Base-by-base conservation (phyloP, 2,113 vertebrate species). In the Cephalopholis sonnerati region DNA sequence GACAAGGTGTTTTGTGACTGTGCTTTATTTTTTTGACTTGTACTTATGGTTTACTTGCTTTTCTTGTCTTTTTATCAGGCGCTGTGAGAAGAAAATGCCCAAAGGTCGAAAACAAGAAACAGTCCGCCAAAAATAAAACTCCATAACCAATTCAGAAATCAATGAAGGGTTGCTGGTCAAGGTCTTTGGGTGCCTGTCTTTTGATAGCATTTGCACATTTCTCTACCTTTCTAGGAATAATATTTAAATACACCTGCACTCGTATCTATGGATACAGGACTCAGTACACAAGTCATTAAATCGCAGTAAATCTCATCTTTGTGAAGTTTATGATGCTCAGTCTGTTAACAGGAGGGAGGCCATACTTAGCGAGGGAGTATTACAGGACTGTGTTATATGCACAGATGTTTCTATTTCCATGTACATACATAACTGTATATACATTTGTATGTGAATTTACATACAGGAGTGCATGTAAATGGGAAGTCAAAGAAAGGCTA, bases 11-110 rank as follows among this genome's bases (percentile, higher is more conserved):
- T 79, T 50, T 44, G 24, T 50, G 16, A 22, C 5, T 50, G 51
- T 17, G 1, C 44, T 82, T 77, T 36, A 20, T 29, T 63, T 44
- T 84, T 77, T 57, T 16, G 0, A 32, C 50, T 41, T 27, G 22
- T 55, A 72, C 46, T 32, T 74, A 68, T 63, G n/a, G 27, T 74
- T 69, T 46, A 46, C 27, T 3, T 59, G 66, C 1, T 63, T 84
- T 76, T 62, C 25, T 59, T 55, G 15, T 55, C 17, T 74, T 68
- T 69, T 55, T 63, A 70, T 81, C 41, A 65, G 24, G 72, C 36
- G 41, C 22, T 51, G 27, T 41, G 10, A 50, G 5, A 68, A 41
- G 27, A 73, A 84, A 73, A 83, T 13, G 71, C 13, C 9, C 2
- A 32, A 58, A 54, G 22, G 32, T 57, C 27, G 61, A 16, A 16